Evolutionary conservation across 2,888 invertebrate species (phyloP), one percentile per base, ranked within the genome.

Genomic region (Tetrapedia diversipes): DNA sequence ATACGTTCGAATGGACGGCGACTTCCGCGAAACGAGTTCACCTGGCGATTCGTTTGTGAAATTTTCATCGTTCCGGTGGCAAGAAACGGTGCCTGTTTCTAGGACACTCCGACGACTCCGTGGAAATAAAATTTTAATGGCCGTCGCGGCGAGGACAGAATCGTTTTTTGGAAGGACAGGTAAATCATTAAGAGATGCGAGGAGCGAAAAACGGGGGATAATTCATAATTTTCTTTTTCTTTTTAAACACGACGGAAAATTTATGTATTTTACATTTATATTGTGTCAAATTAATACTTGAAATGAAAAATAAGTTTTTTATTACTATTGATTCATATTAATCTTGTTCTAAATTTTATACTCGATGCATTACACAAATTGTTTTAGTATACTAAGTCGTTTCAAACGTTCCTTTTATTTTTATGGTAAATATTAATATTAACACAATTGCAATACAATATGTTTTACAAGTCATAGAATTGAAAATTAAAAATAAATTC

Each of bases 401-500:
- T n/a, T n/a, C n/a, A n/a, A n/a, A n/a, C n/a, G n/a, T n/a, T n/a
- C n/a, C n/a, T n/a, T n/a, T n/a, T n/a, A n/a, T n/a, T n/a, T n/a
- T n/a, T n/a, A n/a, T n/a, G n/a, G n/a, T n/a, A n/a, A n/a, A n/a
- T n/a, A n/a, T n/a, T n/a, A n/a, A n/a, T n/a, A n/a, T n/a, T n/a
- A n/a, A n/a, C n/a, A n/a, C n/a, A n/a, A n/a, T n/a, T n/a, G n/a
- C n/a, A n/a, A n/a, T n/a, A n/a, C n/a, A n/a, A n/a, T n/a, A n/a
- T n/a, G n/a, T n/a, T n/a, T n/a, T n/a, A n/a, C n/a, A n/a, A n/a
- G n/a, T n/a, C n/a, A n/a, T n/a, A n/a, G n/a, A n/a, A n/a, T n/a
- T n/a, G n/a, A 29, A 60, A 60, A 19, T 22, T 45, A n/a, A 7
- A 14, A 14, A 60, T 60, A 43, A 45, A 60, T 43, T 60, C 16